Conservation (phyloP, 2,113 vertebrate genomes). For the Shinisaurus crocodilurus region DNA sequence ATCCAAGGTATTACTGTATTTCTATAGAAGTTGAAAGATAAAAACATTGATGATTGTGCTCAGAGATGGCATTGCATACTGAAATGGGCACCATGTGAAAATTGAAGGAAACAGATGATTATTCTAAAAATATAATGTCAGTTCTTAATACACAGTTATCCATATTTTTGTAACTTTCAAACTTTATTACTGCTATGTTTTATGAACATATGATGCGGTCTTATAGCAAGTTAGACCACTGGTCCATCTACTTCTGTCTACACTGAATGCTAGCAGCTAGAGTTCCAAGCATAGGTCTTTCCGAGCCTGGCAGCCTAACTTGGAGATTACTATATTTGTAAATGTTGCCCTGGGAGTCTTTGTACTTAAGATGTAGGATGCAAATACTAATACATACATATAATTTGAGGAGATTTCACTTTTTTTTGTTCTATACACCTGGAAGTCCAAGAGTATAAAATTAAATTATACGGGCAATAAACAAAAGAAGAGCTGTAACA, state of each 20-base stretch:
- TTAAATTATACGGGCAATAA: not conserved
- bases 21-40: not conserved
- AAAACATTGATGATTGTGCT: not conserved
- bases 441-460: not conserved
- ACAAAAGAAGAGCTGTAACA: not conserved
- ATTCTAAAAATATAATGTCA: not conserved
- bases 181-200: not conserved
- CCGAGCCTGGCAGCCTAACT: too few relatives aligned
- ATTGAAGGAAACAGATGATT: not conserved
- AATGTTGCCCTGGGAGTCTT: not conserved
- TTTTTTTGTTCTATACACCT: not conserved
- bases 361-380: not conserved
- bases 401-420: not conserved
- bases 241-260: not conserved
- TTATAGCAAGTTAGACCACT: not conserved
- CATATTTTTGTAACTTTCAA: not conserved
- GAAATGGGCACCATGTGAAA: not conserved
- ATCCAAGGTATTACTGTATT: too few relatives aligned
- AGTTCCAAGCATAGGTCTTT: too few relatives aligned
- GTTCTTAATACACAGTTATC: not conserved
- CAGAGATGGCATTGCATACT: rapidly evolving
- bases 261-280: not conserved
- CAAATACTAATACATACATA: not conserved
- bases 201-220: not conserved
- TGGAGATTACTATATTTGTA: too few relatives aligned